Evolutionary conservation across 2,113 vertebrate genomes (phyloP), one percentile per base, ranked within the genome.

Genomic region (Pterophyllum scalare): DNA sequence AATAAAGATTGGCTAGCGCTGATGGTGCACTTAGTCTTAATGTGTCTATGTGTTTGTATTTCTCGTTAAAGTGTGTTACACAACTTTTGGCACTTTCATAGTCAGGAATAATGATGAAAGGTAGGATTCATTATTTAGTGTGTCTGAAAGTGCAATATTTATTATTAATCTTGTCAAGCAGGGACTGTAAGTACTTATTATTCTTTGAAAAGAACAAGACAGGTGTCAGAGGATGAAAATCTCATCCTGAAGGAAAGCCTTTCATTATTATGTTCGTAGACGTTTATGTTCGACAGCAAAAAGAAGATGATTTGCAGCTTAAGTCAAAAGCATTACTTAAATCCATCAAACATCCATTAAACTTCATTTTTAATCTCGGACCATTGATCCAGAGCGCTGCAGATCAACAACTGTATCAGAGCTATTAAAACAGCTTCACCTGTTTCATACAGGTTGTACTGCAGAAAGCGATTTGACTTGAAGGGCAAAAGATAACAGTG

Each of bases 321-420:
- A 85, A 81, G 65, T 72, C 52, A 65, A 77, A 82, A 78, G 59
- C 61, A 57, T 85, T 81, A 80, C 75, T 87, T 92, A 80, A 86
- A 81, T 35, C 84, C 80, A 86, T 91, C 83, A 91, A 81, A 90
- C 46, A n/a, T 67, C 81, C 82, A 88, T 90, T 88, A 85, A 79
- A 79, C 72, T 62, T 82, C 26, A 43, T 40, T 67, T 87, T 81
- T 76, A 79, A 86, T 89, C 87, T 87, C 24, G 10, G 57, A 15
- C 59, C 78, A 89, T 74, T 88, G 77, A 92, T 89, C 59, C n/a
- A 28, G 24, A 79, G 87, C 20, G 80, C 74, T 7, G 24, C 83
- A 79, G 59, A 88, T 88, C 89, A 87, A 83, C 80, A 86, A 62
- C 54, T 61, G 75, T 67, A 59, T 70, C 78, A 59, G 31, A 74